Base-by-base conservation (phyloP, 2,113 vertebrate genomes). In the Ramphastos sulfuratus region DNA sequence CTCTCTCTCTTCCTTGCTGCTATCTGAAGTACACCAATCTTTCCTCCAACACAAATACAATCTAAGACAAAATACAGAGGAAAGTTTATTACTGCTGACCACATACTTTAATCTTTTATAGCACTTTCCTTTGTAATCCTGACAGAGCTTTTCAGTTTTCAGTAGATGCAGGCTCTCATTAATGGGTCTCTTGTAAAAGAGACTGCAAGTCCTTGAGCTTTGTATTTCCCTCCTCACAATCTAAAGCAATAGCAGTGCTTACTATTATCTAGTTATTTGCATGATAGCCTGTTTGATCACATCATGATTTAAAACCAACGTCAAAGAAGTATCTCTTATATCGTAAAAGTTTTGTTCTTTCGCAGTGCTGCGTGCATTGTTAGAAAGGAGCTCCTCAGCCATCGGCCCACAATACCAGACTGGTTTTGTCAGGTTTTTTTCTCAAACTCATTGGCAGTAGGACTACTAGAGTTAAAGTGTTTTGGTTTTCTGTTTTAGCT, bases 11-110 rank as follows among this genome's bases (percentile, higher is more conserved):
- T 93, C 92, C 86, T 93, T 91, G 75, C 84, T 92, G 74, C 89
- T 94, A 71, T 87, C 91, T 95, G 87, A 86, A 87, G 71, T 46
- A 46, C 67, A 80, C 64, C 30, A 18, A 55, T 70, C 85, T 93
- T 90, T 87, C 90, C 90, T 95, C 87, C 75, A 90, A 71, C 90
- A 91, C 82, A 85, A 93, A 90, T 71, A 61, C 61, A 82, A 59
- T 84, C 63, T 24, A 23, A 91, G 87, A 89, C 74, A 87, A 70
- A 61, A 93, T 90, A 90, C 44, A 73, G 67, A 92, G 28, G 25
- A 42, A 48, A 70, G 82, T n/a, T 70, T 87, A 82, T 80, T 95
- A 66, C 83, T 91, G 64, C 74, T 80, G 84, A 90, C 42, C 5
- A 42, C 24, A 6, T 87, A 82, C 82, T 94, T 85, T 92, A 82